A percentile compares a stretch with the other conserved stretches of the same genome.
These are phyloP conservation scores for Plecturocebus donacophilus DNA, from an alignment of 2,113 vertebrate genomes.

Conservation along the genomic window DNA sequence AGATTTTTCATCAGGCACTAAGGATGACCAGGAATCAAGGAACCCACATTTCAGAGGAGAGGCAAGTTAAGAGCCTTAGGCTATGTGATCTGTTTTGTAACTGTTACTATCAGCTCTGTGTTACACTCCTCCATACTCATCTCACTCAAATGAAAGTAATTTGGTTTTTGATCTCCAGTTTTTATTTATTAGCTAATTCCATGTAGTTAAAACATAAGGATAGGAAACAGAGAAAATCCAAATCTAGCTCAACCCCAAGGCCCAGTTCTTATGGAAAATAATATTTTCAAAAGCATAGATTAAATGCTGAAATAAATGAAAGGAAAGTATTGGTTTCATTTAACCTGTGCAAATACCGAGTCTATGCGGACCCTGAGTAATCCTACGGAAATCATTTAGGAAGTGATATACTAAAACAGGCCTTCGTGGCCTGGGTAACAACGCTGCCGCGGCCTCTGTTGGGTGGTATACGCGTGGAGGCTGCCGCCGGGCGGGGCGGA, in stretches of 20 bases:
- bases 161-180: not conserved
- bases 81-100: not conserved
- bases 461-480: conserved; percentile 69
- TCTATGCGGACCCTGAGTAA: not conserved
- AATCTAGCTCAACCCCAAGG: not conserved
- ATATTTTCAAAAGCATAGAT: conserved; percentile 24
- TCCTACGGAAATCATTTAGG: not conserved
- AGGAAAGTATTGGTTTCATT: not conserved
- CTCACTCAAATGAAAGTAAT: not conserved
- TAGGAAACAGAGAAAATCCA: not conserved
- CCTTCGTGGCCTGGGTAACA: conserved; percentile 72
- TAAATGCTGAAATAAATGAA: not conserved
- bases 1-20: not conserved
- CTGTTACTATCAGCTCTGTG: not conserved
- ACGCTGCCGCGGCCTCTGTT: conserved; percentile 75
- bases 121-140: not conserved
- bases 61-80: not conserved
- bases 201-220: not conserved
- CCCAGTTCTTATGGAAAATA: not conserved
- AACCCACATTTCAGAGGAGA: not conserved
- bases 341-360: not conserved
- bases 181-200: not conserved
- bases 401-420: not conserved
- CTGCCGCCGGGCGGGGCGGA: conserved; percentile 63
- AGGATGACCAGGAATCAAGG: not conserved